Base-by-base conservation (phyloP, 1,140 invertebrate species). In the Agrypnia vestita region DNA sequence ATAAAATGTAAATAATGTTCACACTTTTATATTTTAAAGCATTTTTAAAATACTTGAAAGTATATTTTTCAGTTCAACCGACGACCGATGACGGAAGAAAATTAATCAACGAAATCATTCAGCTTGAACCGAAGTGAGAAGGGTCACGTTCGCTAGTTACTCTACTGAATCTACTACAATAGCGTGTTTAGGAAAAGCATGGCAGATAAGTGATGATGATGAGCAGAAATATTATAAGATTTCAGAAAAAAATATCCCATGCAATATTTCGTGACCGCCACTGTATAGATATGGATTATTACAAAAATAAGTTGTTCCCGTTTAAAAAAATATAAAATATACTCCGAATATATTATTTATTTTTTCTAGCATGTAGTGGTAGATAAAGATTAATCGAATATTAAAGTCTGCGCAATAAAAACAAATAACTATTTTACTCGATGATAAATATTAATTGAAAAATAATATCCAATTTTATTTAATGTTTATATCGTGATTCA, bases 391-490 rank as follows among this genome's bases (percentile, higher is more conserved):
- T 64, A 64, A 64, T 64, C 35, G 61, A 64, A 19, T 59, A 56
- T 56, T 56, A 17, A 56, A 56, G 12, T 56, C 53, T 9, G 53
- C 53, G 53, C 35, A 64, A 64, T 64, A 35, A 64, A 64, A 64
- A 64, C 43, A 64, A 64, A 64, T 35, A 64, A 44, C 19, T 13
- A 25, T 35, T 64, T 64, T 64, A 44, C 21, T 13, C 21, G 19
- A n/a, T 25, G 43, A 64, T 64, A 64, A 64, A 35, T 64, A 43
- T 64, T 80, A 80, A 80, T 80, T 80, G 79, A 80, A 80, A 81
- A 81, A 81, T 71, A 78, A 56, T 61, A 64, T 77, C 76, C 64
- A 72, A 76, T 81, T 78, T 78, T 67, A 51, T 81, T 76, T 81
- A 78, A 81, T 81, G 76, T 25, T 44, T 43, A 78, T 67, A 44